phyloP scores from a whole-genome alignment of 2,797 vertebrate genomes.

The Clamator glandarius region DNA sequence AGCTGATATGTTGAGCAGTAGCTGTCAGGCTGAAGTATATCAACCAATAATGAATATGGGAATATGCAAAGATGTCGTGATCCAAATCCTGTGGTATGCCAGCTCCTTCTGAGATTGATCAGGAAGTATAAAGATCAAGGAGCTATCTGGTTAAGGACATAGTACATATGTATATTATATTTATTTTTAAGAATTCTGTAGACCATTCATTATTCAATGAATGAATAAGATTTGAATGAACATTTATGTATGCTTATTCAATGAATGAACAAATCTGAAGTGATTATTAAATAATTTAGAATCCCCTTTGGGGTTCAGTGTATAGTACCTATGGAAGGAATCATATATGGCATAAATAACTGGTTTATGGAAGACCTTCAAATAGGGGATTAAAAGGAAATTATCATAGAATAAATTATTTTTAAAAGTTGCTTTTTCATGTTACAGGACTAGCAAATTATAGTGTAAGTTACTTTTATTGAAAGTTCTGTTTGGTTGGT shows the following conservation, averaged over 20 bases:
- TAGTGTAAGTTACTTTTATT: not conserved
- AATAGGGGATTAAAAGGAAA: not conserved
- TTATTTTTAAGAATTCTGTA: not conserved
- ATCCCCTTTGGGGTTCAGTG: not conserved
- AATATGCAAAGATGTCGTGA: not conserved
- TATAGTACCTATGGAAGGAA: not conserved
- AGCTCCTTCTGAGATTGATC: not conserved
- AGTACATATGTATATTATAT: not conserved
- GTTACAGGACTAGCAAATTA: not conserved
- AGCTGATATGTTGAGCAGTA: not conserved
- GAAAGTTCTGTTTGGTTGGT: not conserved
- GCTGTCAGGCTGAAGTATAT: not conserved
- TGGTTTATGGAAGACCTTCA: slow-evolving; percentile 1
- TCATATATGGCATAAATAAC: not conserved
- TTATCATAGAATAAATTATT: not conserved
- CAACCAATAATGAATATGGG: not conserved
- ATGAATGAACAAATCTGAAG: not conserved
- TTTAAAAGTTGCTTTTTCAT: not conserved
- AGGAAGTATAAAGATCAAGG: slow-evolving; percentile 1
- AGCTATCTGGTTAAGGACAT: not conserved
- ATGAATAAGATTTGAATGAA: not conserved
- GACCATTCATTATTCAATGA: not conserved
- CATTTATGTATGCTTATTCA: not conserved
- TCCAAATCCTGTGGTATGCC: not conserved
- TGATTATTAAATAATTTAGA: not conserved